These are phyloP conservation scores for Hydra vulgaris DNA, from an alignment of 30 jellyfish, hydroid and myxozoan species.

Conservation along the genomic window DNA sequence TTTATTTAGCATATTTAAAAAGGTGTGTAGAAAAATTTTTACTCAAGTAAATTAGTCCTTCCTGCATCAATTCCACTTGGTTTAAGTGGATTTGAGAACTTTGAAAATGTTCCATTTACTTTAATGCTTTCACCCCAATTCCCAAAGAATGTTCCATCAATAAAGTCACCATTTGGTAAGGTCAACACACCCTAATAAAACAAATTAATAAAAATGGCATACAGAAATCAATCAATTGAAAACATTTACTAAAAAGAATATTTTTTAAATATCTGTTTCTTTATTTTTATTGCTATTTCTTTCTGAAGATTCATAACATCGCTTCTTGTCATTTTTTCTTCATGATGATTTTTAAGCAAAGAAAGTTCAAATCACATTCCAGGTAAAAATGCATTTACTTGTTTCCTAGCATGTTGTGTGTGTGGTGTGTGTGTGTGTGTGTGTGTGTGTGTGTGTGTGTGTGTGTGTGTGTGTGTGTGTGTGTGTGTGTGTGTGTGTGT, in stretches of 20 bases:
- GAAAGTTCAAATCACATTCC: no score
- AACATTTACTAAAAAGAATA: not conserved
- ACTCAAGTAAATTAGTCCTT: not conserved
- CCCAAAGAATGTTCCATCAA: slow-evolving; percentile 79
- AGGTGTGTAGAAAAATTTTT: not conserved
- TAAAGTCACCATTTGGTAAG: slow-evolving; percentile 77
- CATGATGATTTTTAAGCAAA: no score
- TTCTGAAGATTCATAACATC: no score
- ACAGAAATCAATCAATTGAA: not conserved
- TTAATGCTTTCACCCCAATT: slow-evolving; percentile 89
- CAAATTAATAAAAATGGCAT: not conserved
- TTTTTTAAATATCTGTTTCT: not conserved
- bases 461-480: no score
- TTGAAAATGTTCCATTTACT: slow-evolving; percentile 64
- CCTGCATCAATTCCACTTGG: not conserved
- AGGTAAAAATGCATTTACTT: no score
- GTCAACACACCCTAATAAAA: slow-evolving; percentile 66
- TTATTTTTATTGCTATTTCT: not conserved
- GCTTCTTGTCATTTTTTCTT: no score
- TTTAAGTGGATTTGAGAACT: slow-evolving; percentile 50
- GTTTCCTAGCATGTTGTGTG: no score
- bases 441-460: no score
- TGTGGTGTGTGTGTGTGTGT: no score
- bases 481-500: no score
- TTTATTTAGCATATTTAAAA: no score